phyloP scores from a whole-genome alignment of 2,113 vertebrate genomes.

The Crotalus tigris region DNA sequence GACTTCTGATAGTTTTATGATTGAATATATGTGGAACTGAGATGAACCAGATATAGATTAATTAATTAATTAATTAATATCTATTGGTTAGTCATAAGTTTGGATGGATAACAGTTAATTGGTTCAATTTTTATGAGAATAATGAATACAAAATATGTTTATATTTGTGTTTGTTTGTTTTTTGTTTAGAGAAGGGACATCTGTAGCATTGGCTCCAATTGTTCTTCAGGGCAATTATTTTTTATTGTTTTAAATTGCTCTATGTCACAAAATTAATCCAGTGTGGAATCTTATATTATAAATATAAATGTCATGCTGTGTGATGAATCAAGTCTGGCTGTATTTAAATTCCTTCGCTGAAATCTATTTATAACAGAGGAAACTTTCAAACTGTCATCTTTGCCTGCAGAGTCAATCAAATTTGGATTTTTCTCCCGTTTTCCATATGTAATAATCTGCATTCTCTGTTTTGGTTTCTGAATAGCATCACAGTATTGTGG shows the following conservation, averaged over 20 bases:
- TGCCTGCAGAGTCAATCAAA: background rate
- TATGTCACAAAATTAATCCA: background rate
- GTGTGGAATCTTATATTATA: background rate
- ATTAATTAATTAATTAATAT: background rate
- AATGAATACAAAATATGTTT: background rate
- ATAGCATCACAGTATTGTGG: background rate
- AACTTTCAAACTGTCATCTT: background rate
- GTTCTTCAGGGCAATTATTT: background rate
- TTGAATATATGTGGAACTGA: background rate
- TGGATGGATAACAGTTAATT: background rate
- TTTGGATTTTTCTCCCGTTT: background rate
- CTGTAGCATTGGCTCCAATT: background rate
- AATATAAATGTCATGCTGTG: background rate
- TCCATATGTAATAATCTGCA: background rate
- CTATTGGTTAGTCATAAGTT: background rate
- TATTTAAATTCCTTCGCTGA: background rate
- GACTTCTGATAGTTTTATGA: background rate
- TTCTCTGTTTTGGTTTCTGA: background rate
- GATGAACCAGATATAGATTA: background rate
- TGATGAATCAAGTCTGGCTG: background rate
- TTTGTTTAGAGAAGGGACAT: background rate
- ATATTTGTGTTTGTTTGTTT: background rate
- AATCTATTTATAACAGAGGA: background rate
- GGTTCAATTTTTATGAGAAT: background rate
- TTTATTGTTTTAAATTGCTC: background rate